Base-by-base conservation (phyloP, 2,888 invertebrate species). In the Agrypnus murinus region DNA sequence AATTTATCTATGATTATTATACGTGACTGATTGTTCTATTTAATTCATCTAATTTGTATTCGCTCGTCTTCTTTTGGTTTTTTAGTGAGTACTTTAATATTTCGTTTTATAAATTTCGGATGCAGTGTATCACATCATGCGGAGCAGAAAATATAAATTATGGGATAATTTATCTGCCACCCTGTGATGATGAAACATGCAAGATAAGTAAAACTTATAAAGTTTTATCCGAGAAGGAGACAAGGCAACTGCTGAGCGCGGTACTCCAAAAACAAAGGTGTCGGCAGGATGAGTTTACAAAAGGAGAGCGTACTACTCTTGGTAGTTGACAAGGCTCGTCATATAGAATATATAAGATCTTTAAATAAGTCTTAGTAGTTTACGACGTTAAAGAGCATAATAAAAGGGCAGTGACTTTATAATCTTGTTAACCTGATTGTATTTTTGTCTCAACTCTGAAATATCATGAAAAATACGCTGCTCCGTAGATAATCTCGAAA, bases 181-280 rank as follows among this genome's bases (percentile, higher is more conserved):
- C 43, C 57, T 6, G 17, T 4, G 25, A 19, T 31, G 59, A 59
- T 59, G 43, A 40, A n/a, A 59, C 59, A 45, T 59, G 59, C 19
- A 10, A 43, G 59, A 59, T 59, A 57, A 36, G 9, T 12, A 43
- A 59, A 31, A 43, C 10, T 2, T 25, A n/a, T n/a, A 25, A 15
- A 40, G 43, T n/a, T n/a, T n/a, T 57, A 36, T 57, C 38, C 57
- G 15, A 36, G 48, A 45, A 1, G n/a, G n/a, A n/a, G 57, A 57
- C 19, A 43, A 43, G 19, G 31, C 59, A 59, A 10, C 45, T 17
- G 43, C 43, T 15, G 59, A 57, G 59, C 43, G 40, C 17, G 43
- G 2, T 43, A 31, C 43, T 59, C 14, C 12, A 25, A 43, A 59
- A 43, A 59, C 59, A 59, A 59, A 59, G 59, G 59, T 59, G 59